Percentiles rank a stretch among this genome's conserved stretches.
These are phyloP conservation scores for Umimayanthus kanabou DNA, from an alignment of 92 coral and sea anemone species.

Conservation along the genomic window DNA sequence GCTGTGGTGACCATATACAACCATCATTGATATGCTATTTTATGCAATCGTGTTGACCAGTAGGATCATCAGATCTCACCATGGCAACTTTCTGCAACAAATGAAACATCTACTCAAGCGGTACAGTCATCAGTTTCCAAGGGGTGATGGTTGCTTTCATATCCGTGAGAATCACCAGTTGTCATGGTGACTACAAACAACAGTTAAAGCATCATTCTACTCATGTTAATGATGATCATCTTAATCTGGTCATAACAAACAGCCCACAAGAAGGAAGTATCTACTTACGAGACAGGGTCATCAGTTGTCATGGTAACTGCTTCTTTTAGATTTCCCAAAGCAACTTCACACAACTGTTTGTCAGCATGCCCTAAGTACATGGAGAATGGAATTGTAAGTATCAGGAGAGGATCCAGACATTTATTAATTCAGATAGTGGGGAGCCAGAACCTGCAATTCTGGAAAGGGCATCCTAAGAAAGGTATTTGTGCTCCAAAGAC, in stretches of 20 bases:
- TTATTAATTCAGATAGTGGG: too few species aligned
- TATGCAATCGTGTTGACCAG: neutral
- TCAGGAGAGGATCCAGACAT: too few species aligned
- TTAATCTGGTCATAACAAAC: too few species aligned
- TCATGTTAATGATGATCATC: neutral
- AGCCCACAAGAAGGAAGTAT: neutral
- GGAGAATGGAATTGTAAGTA: neutral
- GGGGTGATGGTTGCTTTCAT: neutral
- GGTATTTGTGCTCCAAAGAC: too few species aligned
- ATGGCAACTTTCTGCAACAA: neutral
- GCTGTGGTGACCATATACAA: too few species aligned
- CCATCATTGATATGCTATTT: too few species aligned
- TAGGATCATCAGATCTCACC: neutral
- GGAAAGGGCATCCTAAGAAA: too few species aligned
- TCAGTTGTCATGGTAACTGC: conserved; percentile 69
- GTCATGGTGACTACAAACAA: neutral
- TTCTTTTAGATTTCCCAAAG: conserved; percentile 60
- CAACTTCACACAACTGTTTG: conserved; percentile 75
- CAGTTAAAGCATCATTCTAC: neutral
- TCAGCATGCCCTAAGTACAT: conserved; percentile 75
- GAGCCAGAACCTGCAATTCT: too few species aligned
- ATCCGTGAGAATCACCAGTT: neutral
- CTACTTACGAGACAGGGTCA: conserved; percentile 75
- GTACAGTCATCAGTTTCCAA: neutral
- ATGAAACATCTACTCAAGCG: conserved; percentile 20